Percentiles rank a stretch among this genome's conserved stretches.
Evolutionary conservation across 2,888 invertebrate species (phyloP).

Genomic region (Tridacna crocea): DNA sequence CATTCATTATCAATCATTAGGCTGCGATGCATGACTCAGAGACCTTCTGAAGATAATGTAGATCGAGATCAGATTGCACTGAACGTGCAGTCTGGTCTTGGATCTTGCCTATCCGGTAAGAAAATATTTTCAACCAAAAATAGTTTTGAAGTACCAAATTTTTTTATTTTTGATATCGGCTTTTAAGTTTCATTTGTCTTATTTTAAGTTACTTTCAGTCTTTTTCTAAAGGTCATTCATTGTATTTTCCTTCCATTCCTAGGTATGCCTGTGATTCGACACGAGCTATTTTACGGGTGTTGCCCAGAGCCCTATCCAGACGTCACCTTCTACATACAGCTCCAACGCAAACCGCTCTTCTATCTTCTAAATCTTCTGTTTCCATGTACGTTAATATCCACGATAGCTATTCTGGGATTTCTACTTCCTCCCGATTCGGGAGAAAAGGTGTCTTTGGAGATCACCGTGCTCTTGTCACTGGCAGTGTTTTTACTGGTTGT

Average conservation of each 20-base stretch:
- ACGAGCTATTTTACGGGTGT: conserved; percentile 64
- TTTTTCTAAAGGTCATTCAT: too few relatives aligned
- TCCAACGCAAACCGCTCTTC: conserved; percentile 71
- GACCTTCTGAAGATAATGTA: too few relatives aligned
- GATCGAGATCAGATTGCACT: too few relatives aligned
- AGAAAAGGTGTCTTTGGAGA: conserved; percentile 74
- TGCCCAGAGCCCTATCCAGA: conserved; percentile 75
- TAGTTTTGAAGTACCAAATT: too few relatives aligned
- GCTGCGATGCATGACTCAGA: too few relatives aligned
- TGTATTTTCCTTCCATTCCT: not conserved
- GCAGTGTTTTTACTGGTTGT: conserved; percentile 81
- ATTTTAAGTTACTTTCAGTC: too few relatives aligned
- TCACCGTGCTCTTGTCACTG: conserved; percentile 80
- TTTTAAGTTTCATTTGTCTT: too few relatives aligned
- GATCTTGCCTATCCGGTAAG: too few relatives aligned
- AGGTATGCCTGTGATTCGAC: conserved; percentile 58
- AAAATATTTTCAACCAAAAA: too few relatives aligned
- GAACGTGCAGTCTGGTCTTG: too few relatives aligned
- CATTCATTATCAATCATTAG: too few relatives aligned
- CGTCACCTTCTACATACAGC: conserved; percentile 70
- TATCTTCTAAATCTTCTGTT: conserved; percentile 75
- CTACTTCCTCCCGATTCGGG: conserved; percentile 69
- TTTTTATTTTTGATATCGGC: too few relatives aligned
- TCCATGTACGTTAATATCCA: conserved; percentile 73
- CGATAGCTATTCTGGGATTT: conserved; percentile 65